Conservation (phyloP, 2,888 invertebrate genomes). For the Andrena trimmerana region DNA sequence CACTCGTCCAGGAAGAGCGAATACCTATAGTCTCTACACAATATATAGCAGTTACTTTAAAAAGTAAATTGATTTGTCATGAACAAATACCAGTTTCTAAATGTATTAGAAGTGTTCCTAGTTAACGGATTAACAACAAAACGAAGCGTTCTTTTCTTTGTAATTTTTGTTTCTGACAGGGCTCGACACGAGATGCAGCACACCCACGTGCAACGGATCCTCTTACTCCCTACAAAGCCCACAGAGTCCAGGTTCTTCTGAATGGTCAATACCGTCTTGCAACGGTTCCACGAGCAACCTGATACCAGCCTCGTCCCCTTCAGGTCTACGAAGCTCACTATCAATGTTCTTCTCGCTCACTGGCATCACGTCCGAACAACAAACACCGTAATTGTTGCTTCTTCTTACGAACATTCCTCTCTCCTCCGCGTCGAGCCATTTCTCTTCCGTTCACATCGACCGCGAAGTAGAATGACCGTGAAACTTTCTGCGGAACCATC, state of each 20-base stretch:
- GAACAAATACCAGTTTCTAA: too few relatives aligned
- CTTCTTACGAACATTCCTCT: conserved; percentile 61
- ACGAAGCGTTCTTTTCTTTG: background rate
- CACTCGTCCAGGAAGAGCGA: too few relatives aligned
- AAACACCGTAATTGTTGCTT: conserved; percentile 79
- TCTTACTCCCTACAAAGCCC: conserved; percentile 69
- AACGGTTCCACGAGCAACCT: conserved; percentile 70
- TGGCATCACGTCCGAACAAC: conserved; percentile 79
- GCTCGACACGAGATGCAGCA: conserved; percentile 67
- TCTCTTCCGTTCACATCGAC: background rate
- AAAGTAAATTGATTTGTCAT: too few relatives aligned
- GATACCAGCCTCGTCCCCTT: conserved; percentile 75
- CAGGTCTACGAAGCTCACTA: conserved; percentile 82
- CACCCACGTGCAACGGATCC: conserved; percentile 67
- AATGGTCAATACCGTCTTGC: conserved; percentile 79
- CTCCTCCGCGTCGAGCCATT: background rate
- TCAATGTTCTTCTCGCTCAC: conserved; percentile 83
- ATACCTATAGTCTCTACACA: too few relatives aligned
- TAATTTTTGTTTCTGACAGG: conserved; percentile 48
- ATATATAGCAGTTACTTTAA: too few relatives aligned
- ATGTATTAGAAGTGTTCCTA: too few relatives aligned
- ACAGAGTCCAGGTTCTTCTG: conserved; percentile 75
- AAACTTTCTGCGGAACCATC: too few relatives aligned
- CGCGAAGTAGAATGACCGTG: background rate
- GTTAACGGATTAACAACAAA: background rate